Conservation (phyloP, 2,888 invertebrate genomes). For the Ligdia adustata region DNA sequence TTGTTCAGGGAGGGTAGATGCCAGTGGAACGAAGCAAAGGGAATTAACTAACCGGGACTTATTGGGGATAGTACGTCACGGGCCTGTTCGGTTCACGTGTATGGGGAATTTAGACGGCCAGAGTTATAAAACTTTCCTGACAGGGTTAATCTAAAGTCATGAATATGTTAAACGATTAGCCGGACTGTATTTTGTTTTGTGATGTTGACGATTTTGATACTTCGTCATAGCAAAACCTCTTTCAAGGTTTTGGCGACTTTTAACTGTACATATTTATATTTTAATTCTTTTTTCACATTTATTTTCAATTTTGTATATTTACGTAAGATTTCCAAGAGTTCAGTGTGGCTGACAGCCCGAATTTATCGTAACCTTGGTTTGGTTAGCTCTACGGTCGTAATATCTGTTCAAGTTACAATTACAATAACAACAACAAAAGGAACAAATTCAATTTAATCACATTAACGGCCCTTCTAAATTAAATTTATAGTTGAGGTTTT, state of each 20-base stretch:
- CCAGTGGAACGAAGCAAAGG: constrained; percentile 4
- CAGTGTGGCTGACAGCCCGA: no score
- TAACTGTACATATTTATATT: no score
- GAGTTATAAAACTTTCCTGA: constrained; percentile 8
- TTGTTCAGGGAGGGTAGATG: constrained; percentile 5
- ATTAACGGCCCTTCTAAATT: constrained; percentile 44
- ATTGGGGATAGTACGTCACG: constrained; percentile 12
- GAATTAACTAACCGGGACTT: constrained; percentile 24
- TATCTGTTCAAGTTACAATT: constrained; percentile 1
- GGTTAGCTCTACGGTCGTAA: no score
- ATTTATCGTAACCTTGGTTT: no score
- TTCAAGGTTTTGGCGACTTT: no score
- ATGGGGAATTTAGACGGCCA: constrained; percentile 6
- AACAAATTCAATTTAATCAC: constrained; percentile 35
- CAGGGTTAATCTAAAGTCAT: not conserved
- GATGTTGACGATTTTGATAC: not conserved
- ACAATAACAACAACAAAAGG: constrained; percentile 26
- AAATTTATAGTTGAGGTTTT: constrained; percentile 39
- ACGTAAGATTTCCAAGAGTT: no score
- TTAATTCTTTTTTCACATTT: no score
- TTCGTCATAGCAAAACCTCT: no score
- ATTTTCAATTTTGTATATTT: no score
- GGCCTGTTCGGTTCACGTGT: not conserved
- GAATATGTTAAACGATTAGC: not conserved
- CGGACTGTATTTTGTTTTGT: not conserved